Evolutionary conservation across 1,140 invertebrate species (phyloP).

Genomic region (Tenebrio molitor): DNA sequence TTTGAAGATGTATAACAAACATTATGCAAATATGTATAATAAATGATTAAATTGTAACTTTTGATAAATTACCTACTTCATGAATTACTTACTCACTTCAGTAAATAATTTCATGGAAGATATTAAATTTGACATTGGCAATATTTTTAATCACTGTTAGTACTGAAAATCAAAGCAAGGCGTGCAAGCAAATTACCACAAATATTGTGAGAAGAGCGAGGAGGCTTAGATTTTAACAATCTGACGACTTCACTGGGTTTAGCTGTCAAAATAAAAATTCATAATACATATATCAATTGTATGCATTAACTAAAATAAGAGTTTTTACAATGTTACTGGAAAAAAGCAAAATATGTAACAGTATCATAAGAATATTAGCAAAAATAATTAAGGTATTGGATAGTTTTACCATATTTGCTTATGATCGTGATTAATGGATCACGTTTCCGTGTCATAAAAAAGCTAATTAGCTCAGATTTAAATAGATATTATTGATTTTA

Average conservation of each 20-base stretch:
- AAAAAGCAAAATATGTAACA: constrained; percentile 7
- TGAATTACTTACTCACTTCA: no score
- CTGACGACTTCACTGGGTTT: constrained; percentile 63
- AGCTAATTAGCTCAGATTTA: constrained; percentile 21
- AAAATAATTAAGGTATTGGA: not conserved
- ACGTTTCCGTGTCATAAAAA: not conserved
- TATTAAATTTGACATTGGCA: constrained; percentile 13
- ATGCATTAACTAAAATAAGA: constrained; percentile 46
- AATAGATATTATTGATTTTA: constrained; percentile 36
- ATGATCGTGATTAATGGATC: not conserved
- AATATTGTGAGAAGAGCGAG: constrained; percentile 64
- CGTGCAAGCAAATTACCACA: constrained; percentile 65
- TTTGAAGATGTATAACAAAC: no score
- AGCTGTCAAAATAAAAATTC: constrained; percentile 60
- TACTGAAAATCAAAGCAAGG: constrained; percentile 53
- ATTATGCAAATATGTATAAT: no score
- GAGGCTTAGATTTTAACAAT: constrained; percentile 63
- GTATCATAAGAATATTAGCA: not conserved
- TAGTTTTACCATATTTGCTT: constrained; percentile 14
- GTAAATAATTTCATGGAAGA: no score
- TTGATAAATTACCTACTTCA: not conserved
- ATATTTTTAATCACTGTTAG: constrained; percentile 31
- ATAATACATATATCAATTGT: not conserved
- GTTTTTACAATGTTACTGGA: constrained; percentile 47
- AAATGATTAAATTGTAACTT: no score